A percentile compares a stretch with the other conserved stretches of the same genome.
These are phyloP conservation scores for Muntiacus muntjak DNA, from an alignment of 2,113 vertebrate species.

Conservation along the genomic window DNA sequence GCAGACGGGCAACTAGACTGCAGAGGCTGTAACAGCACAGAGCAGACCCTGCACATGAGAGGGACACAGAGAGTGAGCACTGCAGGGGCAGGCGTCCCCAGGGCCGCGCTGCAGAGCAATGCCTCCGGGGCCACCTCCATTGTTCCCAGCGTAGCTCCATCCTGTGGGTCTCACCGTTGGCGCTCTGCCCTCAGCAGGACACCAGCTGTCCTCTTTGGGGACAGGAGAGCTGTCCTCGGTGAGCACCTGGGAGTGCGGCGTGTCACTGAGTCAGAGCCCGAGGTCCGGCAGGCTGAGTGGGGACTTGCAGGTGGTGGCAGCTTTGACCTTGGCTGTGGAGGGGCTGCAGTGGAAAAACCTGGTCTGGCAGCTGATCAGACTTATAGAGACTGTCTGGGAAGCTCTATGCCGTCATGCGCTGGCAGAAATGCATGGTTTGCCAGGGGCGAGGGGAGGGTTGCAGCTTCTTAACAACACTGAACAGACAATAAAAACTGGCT, in stretches of 20 bases:
- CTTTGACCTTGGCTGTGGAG: not conserved
- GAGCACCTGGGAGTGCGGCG: not conserved
- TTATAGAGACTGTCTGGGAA: not conserved
- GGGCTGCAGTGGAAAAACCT: not conserved
- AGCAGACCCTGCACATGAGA: not conserved
- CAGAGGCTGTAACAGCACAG: not conserved
- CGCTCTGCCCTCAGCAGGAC: not conserved
- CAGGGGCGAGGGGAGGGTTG: accelerated
- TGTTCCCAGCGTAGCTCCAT: not conserved
- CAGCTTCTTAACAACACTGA: not conserved
- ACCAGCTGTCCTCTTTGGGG: not conserved
- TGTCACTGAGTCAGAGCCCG: not conserved
- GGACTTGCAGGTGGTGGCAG: not conserved
- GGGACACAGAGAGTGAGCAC: not conserved
- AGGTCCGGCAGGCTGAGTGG: not conserved
- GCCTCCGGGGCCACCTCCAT: not conserved
- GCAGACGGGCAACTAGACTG: not conserved
- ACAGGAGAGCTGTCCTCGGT: accelerated
- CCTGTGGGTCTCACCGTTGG: not conserved
- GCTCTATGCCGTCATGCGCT: not conserved
- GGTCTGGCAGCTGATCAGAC: not conserved
- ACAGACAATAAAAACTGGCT: not conserved
- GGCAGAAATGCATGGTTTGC: not conserved
- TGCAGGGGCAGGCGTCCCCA: not conserved
- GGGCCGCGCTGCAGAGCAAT: accelerated